phyloP scores from a whole-genome alignment of 2,113 vertebrate genomes.

The Syngnathoides biaculeatus region DNA sequence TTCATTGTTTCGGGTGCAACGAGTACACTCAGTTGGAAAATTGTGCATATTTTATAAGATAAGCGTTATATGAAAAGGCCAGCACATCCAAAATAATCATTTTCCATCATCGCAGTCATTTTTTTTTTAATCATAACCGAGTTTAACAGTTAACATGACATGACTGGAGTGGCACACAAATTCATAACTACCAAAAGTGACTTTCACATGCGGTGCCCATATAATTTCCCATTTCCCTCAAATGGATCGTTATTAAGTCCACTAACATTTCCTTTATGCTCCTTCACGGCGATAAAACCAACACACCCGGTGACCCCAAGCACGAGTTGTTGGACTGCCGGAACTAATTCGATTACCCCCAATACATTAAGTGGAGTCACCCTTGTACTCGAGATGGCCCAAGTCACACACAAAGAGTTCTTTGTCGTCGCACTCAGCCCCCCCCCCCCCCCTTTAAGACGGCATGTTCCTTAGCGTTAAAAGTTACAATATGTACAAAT shows the following conservation, averaged over 20 bases:
- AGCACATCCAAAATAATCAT: neutral
- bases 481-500: neutral
- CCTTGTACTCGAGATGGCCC: conserved; percentile 2
- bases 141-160: neutral
- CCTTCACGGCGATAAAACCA: neutral
- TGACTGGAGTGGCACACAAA: neutral
- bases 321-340: neutral
- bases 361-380: conserved; percentile 28
- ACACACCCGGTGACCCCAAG: neutral
- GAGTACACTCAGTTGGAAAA: neutral
- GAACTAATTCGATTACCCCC: conserved; percentile 32
- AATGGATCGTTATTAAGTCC: neutral
- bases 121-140: neutral
- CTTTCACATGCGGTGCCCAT: neutral
- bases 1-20: neutral
- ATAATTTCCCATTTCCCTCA: neutral
- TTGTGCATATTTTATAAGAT: no score
- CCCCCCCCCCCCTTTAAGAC: no score
- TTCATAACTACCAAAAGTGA: neutral
- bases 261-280: neutral
- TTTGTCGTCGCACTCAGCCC: conserved; percentile 13
- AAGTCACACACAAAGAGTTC: conserved; percentile 15
- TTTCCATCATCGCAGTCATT: no score
- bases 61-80: neutral
- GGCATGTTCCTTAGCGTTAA: neutral